These are phyloP conservation scores for Pectinophora gossypiella DNA, from an alignment of 1,140 invertebrate species.

Conservation along the genomic window DNA sequence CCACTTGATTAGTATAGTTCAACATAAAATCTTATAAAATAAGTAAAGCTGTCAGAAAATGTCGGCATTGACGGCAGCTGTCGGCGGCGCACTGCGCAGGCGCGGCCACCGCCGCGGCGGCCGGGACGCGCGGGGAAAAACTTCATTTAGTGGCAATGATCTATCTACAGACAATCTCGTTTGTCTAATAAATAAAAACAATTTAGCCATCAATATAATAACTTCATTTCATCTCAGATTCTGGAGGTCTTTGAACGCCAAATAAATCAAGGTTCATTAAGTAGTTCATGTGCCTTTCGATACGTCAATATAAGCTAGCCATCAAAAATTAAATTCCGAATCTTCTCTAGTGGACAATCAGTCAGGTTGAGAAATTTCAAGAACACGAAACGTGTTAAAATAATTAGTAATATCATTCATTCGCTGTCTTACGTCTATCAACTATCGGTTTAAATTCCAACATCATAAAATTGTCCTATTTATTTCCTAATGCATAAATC, in stretches of 20 bases:
- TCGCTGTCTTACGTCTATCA: constrained; percentile 24
- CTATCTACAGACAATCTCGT: too few relatives aligned
- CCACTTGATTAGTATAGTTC: constrained; percentile 6
- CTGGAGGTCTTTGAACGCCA: too few relatives aligned
- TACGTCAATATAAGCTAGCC: constrained; percentile 10
- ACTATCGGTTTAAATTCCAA: constrained; percentile 34
- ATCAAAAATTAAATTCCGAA: constrained; percentile 19
- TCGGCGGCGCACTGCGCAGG: too few relatives aligned
- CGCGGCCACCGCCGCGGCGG: too few relatives aligned
- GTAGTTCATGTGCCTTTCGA: constrained; percentile 27
- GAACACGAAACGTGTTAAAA: constrained; percentile 13
- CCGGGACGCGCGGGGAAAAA: too few relatives aligned
- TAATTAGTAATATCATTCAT: constrained; percentile 14
- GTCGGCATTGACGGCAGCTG: constrained; percentile 4
- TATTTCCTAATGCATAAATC: constrained; percentile 43
- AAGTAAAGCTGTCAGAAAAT: constrained; percentile 62
- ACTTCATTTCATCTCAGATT: too few relatives aligned
- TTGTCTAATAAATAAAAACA: too few relatives aligned
- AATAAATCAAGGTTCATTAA: constrained; percentile 8
- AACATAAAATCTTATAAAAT: constrained; percentile 42
- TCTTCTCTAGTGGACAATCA: constrained; percentile 19
- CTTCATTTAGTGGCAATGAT: too few relatives aligned
- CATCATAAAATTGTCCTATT: constrained; percentile 51
- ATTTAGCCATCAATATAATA: too few relatives aligned
- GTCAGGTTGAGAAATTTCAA: constrained; percentile 21